Evolutionary conservation across 2,888 invertebrate species (phyloP).

Genomic region (Elegia similella): DNA sequence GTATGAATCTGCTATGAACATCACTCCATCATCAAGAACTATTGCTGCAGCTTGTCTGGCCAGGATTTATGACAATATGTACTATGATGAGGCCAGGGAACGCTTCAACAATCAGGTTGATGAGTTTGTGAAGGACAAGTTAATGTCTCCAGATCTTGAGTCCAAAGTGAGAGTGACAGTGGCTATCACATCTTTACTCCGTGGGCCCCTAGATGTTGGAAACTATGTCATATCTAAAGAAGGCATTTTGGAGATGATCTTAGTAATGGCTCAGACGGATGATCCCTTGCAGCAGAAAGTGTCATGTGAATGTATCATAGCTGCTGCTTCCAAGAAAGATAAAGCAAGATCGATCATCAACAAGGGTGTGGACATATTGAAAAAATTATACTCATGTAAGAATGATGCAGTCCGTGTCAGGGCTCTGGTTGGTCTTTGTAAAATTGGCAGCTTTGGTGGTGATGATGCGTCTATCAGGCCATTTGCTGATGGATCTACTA

Average conservation of each 20-base stretch:
- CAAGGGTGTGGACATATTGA: constrained; percentile 96
- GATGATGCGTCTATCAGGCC: constrained; percentile 96
- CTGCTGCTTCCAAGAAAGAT: constrained; percentile 98
- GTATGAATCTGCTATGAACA: constrained; percentile 94
- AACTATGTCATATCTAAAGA: constrained; percentile 91
- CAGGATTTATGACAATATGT: constrained; percentile 97
- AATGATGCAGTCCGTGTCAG: constrained; percentile 95
- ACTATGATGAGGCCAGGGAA: constrained; percentile 91
- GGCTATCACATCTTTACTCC: constrained; percentile 92
- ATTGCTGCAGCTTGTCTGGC: constrained; percentile 95
- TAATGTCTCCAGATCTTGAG: constrained; percentile 93
- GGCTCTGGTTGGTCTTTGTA: constrained; percentile 96
- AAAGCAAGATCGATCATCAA: constrained; percentile 94
- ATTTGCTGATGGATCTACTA: constrained; percentile 96
- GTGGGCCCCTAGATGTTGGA: constrained; percentile 96
- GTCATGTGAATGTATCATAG: constrained; percentile 97
- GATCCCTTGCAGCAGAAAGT: constrained; percentile 94
- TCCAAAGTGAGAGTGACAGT: constrained; percentile 93
- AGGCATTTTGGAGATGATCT: constrained; percentile 97
- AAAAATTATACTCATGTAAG: constrained; percentile 93
- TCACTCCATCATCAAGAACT: constrained; percentile 93
- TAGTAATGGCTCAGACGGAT: constrained; percentile 98
- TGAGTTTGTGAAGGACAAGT: constrained; percentile 92
- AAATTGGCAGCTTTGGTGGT: constrained; percentile 96
- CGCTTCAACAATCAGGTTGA: constrained; percentile 89